Base-by-base conservation (phyloP, 2,113 vertebrate species). In the Leucopsar rothschildi region DNA sequence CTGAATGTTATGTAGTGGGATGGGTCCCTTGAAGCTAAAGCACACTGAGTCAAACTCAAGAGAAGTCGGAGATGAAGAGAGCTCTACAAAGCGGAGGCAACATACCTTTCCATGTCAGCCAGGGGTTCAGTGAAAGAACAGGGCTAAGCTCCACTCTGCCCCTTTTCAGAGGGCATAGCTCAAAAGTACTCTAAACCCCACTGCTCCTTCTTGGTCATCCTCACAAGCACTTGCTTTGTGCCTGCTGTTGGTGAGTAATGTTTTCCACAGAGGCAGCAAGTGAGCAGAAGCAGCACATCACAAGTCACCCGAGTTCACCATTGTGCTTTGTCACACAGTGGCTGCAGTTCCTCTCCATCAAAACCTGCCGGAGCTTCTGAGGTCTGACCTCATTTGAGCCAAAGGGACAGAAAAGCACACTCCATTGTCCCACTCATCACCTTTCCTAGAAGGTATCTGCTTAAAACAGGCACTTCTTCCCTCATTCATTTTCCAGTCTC, bases 191-290 rank as follows among this genome's bases (percentile, higher is more conserved):
- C 21, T 59, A 80, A 73, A 82, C 3, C 31, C 12, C 56, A 55
- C 59, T n/a, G 69, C 17, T 91, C 5, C 0, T 66, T 88, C 71
- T 81, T 44, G 77, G 71, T 57, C 53, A 93, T 12, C 45, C 25
- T 86, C 76, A 53, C 49, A 65, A 92, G 52, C 42, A 78, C 52
- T 42, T 70, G 47, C 50, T 78, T 88, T 40, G 44, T 11, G 20
- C 50, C 71, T 75, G 20, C 1, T 18, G 22, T 4, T 35, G 23
- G 25, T 22, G 60, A 93, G 52, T 42, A 88, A 15, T 80, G 63
- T 47, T 86, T 93, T 66, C 80, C 79, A 82, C 76, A 93, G 75
- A 25, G 55, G 55, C 70, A 49, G n/a, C 57, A 88, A 91, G n/a
- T 6, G 18, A 95, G 79, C 56, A 94, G 64, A 86, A 90, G 57